These are phyloP conservation scores for Drosophila colorata DNA, from an alignment of 2,888 invertebrate species.

Conservation along the genomic window DNA sequence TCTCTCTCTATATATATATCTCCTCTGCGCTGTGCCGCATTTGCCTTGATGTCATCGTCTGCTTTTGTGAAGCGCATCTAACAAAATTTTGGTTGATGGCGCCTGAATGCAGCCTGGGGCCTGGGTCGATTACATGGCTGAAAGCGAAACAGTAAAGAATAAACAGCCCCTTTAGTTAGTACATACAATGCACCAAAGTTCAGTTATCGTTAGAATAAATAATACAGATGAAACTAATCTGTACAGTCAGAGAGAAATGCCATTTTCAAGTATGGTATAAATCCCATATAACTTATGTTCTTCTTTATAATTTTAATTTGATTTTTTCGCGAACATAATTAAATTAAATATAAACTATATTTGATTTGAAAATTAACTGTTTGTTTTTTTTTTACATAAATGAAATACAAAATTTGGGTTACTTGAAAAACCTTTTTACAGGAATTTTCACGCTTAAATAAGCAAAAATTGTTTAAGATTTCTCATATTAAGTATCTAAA, in stretches of 20 bases:
- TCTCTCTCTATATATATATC: not conserved
- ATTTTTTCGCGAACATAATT: too few relatives aligned
- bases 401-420: too few relatives aligned
- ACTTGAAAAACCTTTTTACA: too few relatives aligned
- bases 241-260: slow-evolving; percentile 3
- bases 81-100: slow-evolving; percentile 59
- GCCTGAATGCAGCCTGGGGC: slow-evolving; percentile 41
- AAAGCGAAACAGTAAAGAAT: slow-evolving; percentile 47
- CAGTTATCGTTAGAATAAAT: slow-evolving; percentile 10
- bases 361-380: too few relatives aligned
- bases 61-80: slow-evolving; percentile 55
- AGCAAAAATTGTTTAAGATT: too few relatives aligned
- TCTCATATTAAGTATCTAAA: too few relatives aligned
- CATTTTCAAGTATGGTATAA: not conserved
- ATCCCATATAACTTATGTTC: not conserved
- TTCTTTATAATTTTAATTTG: too few relatives aligned
- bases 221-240: slow-evolving; percentile 9
- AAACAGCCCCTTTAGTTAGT: slow-evolving; percentile 24
- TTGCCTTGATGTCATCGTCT: slow-evolving; percentile 29
- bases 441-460: too few relatives aligned
- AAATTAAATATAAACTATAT: too few relatives aligned
- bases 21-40: slow-evolving; percentile 22
- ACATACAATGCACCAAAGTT: slow-evolving; percentile 47
- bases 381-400: too few relatives aligned
- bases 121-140: slow-evolving; percentile 16